Conservation (phyloP, 2,797 vertebrate species). For the Astyanax mexicanus region DNA sequence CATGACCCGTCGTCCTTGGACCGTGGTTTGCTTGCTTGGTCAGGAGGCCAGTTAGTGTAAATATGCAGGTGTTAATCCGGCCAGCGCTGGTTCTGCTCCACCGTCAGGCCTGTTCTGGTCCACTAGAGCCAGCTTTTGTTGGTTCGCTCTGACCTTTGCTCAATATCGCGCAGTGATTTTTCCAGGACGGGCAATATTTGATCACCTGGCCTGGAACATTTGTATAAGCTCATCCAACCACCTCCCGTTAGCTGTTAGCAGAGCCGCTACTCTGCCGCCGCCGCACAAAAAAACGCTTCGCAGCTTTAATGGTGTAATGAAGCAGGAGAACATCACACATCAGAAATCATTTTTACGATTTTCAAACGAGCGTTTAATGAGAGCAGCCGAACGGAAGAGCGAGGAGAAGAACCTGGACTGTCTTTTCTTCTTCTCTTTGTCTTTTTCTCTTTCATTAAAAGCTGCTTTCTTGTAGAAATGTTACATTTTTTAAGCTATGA, state of each 20-base stretch:
- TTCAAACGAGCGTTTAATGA: conserved; percentile 32
- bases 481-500: no score
- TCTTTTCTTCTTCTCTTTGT: not conserved
- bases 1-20: conserved; percentile 20
- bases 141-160: conserved; percentile 47
- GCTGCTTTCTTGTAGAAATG: not conserved
- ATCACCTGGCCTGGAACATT: conserved; percentile 46
- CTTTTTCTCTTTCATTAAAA: no score
- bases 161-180: conserved; percentile 34
- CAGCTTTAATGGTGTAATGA: conserved; percentile 28
- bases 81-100: not conserved
- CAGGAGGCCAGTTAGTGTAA: not conserved
- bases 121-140: conserved; percentile 36
- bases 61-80: not conserved
- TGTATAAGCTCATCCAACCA: conserved; percentile 25
- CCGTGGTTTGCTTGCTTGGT: not conserved
- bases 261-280: conserved; percentile 9
- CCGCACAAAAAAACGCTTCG: no score
- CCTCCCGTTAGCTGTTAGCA: conserved; percentile 25
- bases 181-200: conserved; percentile 42
- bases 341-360: conserved; percentile 36
- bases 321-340: conserved; percentile 31
- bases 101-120: conserved; percentile 32
- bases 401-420: not conserved
- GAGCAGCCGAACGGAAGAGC: not conserved